These are phyloP conservation scores for Balearica regulorum DNA, from an alignment of 2,797 vertebrate genomes.

Conservation along the genomic window DNA sequence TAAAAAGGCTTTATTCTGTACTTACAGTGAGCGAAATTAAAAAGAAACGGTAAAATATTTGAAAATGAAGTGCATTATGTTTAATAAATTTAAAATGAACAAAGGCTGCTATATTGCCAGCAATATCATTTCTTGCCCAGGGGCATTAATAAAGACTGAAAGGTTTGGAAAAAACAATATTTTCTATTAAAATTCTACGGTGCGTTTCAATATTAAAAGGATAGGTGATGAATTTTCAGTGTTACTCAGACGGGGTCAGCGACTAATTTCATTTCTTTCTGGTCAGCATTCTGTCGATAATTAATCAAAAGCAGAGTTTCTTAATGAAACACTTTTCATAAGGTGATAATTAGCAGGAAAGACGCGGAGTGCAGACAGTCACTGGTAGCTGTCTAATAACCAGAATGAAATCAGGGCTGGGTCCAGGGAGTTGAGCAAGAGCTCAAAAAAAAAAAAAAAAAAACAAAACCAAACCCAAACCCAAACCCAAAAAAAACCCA, in stretches of 20 bases:
- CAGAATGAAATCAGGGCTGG: conserved; percentile 72
- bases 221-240: conserved; percentile 83
- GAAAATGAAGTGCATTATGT: conserved; percentile 84
- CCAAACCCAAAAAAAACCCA: background rate
- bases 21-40: conserved; percentile 83
- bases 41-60: conserved; percentile 85
- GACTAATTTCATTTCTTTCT: conserved; percentile 86
- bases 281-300: conserved; percentile 96
- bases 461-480: too few relatives aligned
- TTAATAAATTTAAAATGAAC: conserved; percentile 88
- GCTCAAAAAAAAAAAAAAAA: background rate
- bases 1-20: conserved; percentile 80
- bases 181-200: conserved; percentile 83
- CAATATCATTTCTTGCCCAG: conserved; percentile 79
- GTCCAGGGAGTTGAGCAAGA: conserved; percentile 63
- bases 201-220: conserved; percentile 86
- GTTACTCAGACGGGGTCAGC: conserved; percentile 81
- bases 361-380: conserved; percentile 77
- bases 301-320: conserved; percentile 89
- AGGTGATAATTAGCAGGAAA: conserved; percentile 89
- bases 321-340: conserved; percentile 92
- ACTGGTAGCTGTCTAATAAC: conserved; percentile 83
- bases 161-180: conserved; percentile 77
- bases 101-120: conserved; percentile 80
- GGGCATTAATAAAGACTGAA: conserved; percentile 84